phyloP scores from a whole-genome alignment of 2,113 vertebrate genomes.

The Gorsachius goisagi region DNA sequence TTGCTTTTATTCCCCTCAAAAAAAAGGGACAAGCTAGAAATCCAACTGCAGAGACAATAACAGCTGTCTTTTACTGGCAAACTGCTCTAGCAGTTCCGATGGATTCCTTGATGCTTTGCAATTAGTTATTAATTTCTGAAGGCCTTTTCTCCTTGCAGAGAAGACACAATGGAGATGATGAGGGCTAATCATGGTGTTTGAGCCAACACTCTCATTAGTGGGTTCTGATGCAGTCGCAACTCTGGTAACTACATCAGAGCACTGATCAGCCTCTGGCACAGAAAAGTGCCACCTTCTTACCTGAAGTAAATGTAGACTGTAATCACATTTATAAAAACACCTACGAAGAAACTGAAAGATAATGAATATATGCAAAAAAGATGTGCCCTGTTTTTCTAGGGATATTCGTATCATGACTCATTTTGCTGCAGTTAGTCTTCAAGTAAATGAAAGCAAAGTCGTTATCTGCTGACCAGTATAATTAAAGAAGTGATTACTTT shows the following conservation, averaged over 20 bases:
- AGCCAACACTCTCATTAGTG: background rate
- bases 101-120: background rate
- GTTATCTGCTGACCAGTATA: conserved; percentile 70
- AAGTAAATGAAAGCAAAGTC: conserved; percentile 47
- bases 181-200: background rate
- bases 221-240: background rate
- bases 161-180: background rate
- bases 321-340: conserved; percentile 15
- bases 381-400: background rate
- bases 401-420: background rate
- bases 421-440: conserved; percentile 36
- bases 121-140: background rate
- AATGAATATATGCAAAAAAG: background rate
- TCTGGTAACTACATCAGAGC: background rate
- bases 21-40: background rate
- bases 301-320: background rate
- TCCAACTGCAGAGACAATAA: background rate
- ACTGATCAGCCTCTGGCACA: background rate
- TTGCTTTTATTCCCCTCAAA: background rate
- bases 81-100: background rate
- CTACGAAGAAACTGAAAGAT: background rate
- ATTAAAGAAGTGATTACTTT: conserved; percentile 75
- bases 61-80: background rate
- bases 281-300: background rate
- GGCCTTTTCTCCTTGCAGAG: background rate